Base-by-base conservation (phyloP, 1,140 invertebrate genomes). In the Aporrectodea caliginosa region DNA sequence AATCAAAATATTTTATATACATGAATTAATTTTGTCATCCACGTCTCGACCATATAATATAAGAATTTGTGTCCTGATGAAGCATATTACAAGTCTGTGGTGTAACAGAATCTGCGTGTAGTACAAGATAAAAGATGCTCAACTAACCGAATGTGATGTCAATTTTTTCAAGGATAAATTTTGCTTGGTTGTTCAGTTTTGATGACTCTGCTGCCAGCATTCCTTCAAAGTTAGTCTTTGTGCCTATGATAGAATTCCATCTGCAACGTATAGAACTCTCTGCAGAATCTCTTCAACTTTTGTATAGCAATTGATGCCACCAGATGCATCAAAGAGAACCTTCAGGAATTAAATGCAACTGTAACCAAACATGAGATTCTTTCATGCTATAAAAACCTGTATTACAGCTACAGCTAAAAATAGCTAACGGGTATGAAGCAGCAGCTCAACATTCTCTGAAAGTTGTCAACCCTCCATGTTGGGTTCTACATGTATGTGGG, bases 101-200 rank as follows among this genome's bases (percentile, higher is more conserved):
- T 78, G 22, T 33, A 31, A 78, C 14, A 73, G n/a, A 1, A 2
- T 22, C n/a, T n/a, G n/a, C 2, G 75, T 1, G 27, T 35, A 34
- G 2, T 22, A 33, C 32, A 30, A 33, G 1, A 74, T 30, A 74
- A 2, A 30, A 29, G 82, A 83, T 82, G n/a, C n/a, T n/a, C n/a
- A n/a, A n/a, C n/a, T 81, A 88, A 87, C 96, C 81, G 99, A 92
- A 1, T 92, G 91, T 93, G n/a, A 94, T 93, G 82, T 97, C 94
- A 85, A 97, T 99, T 85, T 99, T 99, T 86, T 99, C 97, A 27
- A 97, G 84, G 82, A 99, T 99, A 87, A 99, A 99, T 72, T 90
- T 84, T 0, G 96, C 96, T 88, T 98, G 95, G 89, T 98, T 97
- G 31, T 92, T 92, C 0, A 99, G 89, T 86, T 94, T 96, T 22